These are phyloP conservation scores for Tetramorium simillimum DNA, from an alignment of 1,140 invertebrate genomes.

Conservation along the genomic window DNA sequence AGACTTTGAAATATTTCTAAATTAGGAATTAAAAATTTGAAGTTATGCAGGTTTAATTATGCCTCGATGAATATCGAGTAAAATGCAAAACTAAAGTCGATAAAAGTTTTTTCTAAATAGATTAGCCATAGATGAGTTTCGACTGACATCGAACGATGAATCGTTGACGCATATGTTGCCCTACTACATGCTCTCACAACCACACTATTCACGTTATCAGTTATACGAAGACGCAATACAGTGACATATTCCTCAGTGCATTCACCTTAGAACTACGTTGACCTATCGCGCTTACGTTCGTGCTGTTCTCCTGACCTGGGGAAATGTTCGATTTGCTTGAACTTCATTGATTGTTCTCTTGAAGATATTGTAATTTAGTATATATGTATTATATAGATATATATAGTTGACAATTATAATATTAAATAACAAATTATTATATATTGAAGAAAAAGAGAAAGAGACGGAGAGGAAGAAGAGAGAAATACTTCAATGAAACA, in stretches of 20 bases:
- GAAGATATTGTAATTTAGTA: neutral
- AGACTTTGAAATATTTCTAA: neutral
- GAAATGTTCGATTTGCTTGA: constrained; percentile 78
- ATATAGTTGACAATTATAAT: neutral
- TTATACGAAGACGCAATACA: constrained; percentile 66
- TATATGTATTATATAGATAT: too few species aligned
- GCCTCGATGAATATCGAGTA: neutral
- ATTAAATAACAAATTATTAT: neutral
- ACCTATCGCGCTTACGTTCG: constrained; percentile 62
- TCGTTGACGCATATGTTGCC: constrained; percentile 63
- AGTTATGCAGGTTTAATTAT: neutral
- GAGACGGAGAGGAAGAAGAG: neutral
- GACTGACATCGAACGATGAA: constrained; percentile 27
- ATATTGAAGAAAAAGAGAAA: neutral
- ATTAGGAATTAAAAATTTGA: neutral
- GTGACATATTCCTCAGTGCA: constrained; percentile 56
- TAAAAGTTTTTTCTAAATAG: neutral
- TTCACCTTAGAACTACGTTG: constrained; percentile 62
- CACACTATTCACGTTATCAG: constrained; percentile 63
- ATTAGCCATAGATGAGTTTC: neutral
- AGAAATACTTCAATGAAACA: neutral
- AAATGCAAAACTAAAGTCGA: neutral
- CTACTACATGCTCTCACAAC: constrained; percentile 68
- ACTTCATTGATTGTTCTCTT: constrained; percentile 43
- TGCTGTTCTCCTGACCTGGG: constrained; percentile 77